Conservation (phyloP, 2,113 vertebrate genomes). For the Cebidichthys violaceus region DNA sequence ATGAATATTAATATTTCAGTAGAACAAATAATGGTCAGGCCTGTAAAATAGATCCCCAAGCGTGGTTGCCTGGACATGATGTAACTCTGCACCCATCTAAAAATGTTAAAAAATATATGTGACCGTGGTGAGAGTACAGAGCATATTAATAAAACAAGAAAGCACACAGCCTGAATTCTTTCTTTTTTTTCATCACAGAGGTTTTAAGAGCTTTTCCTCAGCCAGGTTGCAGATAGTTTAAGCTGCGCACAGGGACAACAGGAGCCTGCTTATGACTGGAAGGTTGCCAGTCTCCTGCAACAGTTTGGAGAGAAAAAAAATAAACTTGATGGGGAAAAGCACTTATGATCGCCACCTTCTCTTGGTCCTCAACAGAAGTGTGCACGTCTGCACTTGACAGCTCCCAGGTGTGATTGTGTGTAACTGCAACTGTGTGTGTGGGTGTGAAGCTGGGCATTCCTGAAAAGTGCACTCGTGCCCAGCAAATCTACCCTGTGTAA, state of each 20-base stretch:
- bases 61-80: slow-evolving; percentile 49
- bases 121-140: slow-evolving; percentile 60
- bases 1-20: slow-evolving; percentile 64
- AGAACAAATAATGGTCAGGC: slow-evolving; percentile 53
- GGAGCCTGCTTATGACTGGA: slow-evolving; percentile 27
- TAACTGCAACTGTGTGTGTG: slow-evolving; percentile 12
- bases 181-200: slow-evolving; percentile 25
- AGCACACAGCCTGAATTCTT: slow-evolving; percentile 39
- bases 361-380: not conserved
- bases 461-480: slow-evolving; percentile 43
- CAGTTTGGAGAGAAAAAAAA: slow-evolving; percentile 5
- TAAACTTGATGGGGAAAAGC: slow-evolving; percentile 1
- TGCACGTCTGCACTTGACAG: slow-evolving; percentile 4
- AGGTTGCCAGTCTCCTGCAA: slow-evolving; percentile 15
- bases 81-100: slow-evolving; percentile 53
- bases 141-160: slow-evolving; percentile 78
- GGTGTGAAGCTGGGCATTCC: slow-evolving; percentile 38
- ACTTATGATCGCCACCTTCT: slow-evolving; percentile 9
- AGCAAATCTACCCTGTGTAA: slow-evolving; percentile 49
- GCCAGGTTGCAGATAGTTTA: slow-evolving; percentile 34
- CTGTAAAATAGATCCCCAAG: slow-evolving; percentile 49
- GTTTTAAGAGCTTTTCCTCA: slow-evolving; percentile 37
- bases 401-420: slow-evolving; percentile 44
- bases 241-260: slow-evolving; percentile 21
- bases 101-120: slow-evolving; percentile 76